A percentile compares a stretch with the other conserved stretches of the same genome.
These are phyloP conservation scores for Acanthosepion esculentum DNA, from an alignment of 2,888 invertebrate genomes.

Conservation along the genomic window DNA sequence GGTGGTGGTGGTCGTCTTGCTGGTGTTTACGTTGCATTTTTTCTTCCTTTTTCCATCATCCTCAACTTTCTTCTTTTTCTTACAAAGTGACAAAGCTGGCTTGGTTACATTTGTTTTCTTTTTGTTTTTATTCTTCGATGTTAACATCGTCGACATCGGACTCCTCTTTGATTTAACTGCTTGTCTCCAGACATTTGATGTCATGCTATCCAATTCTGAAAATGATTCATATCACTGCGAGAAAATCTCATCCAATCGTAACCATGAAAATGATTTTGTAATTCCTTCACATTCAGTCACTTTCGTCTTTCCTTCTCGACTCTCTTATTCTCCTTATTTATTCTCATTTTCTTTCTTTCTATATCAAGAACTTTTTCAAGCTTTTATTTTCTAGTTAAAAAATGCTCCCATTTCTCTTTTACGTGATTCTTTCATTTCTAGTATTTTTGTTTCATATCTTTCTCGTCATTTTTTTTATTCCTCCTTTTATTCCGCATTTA, in stretches of 20 bases:
- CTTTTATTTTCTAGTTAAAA: too few relatives aligned
- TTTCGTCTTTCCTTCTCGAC: too few relatives aligned
- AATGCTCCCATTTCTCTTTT: too few relatives aligned
- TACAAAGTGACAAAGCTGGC: too few relatives aligned
- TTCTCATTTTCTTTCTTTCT: too few relatives aligned
- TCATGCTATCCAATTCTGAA: not conserved
- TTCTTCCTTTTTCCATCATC: not conserved
- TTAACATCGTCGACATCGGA: not conserved
- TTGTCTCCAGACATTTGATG: not conserved
- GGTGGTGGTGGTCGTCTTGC: not conserved
- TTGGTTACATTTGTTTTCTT: not conserved
- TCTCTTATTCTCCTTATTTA: not conserved
- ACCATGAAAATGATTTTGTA: not conserved
- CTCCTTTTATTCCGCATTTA: not conserved
- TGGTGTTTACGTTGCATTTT: too few relatives aligned
- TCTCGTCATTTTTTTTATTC: not conserved
- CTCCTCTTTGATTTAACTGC: not conserved
- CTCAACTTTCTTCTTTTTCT: not conserved
- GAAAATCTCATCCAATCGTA: not conserved
- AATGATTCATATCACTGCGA: not conserved
- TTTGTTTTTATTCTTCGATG: not conserved
- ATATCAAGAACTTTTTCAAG: too few relatives aligned
- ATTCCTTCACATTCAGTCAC: not conserved
- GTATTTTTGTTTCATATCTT: too few relatives aligned
- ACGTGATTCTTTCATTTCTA: too few relatives aligned